Base-by-base conservation (phyloP, 2,888 invertebrate species). In the Netelia inedita region DNA sequence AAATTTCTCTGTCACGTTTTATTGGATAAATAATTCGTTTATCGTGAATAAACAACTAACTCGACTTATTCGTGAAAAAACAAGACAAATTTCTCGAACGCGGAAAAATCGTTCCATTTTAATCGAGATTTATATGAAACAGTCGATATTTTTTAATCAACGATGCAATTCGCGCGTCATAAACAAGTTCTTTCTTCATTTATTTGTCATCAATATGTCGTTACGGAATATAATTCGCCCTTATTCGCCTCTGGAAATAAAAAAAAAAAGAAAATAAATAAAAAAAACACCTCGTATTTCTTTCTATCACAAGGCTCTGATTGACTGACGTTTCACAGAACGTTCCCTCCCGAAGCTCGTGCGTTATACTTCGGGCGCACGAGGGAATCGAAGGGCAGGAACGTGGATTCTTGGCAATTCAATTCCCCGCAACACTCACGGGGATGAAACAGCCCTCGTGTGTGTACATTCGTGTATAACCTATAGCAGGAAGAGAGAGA, bases 301-400 rank as follows among this genome's bases (percentile, higher is more conserved):
- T 35, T 78, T 2, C 59, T 28, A 75, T 68, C 81, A 66, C 75
- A 46, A 63, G 53, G 41, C 66, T 55, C 78, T 79, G 88, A 88
- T 88, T 88, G 88, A 85, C 76, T 86, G 83, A 87, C 86, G 72
- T 79, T 86, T 87, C 85, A 85, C 85, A 83, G 61, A 41, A 46
- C 84, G 19, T 73, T 79, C 73, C 63, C 81, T 81, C 74, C 74
- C 79, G 79, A 61, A 74, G 50, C 68, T 65, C 75, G 35, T 63
- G 66, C 21, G 9, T 61, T 68, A 23, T 50, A 46, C 82, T 46
- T 57, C n/a, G 59, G 35, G 28, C 19, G 69, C 21, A 72, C 71
- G 55, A 66, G 63, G 61, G 72, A 71, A 78, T 63, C 59, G 75
- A 69, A 72, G 23, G 79, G 55, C 46, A 63, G 43, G 72, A 76